Evolutionary conservation across 2,888 invertebrate genomes (phyloP), one percentile per base, ranked within the genome.

Genomic region (Drosophila anceps): DNA sequence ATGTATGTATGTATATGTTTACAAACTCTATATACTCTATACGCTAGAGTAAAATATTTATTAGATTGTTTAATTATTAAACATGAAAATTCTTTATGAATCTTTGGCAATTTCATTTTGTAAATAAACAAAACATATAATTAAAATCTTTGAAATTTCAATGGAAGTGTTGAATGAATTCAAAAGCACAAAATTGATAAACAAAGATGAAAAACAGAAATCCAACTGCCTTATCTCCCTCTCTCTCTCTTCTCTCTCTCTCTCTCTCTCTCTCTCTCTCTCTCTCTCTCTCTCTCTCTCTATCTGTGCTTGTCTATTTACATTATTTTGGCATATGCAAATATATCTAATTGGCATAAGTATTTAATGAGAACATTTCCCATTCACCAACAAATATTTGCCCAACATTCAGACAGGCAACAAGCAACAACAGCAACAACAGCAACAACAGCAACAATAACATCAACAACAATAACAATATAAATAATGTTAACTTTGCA

Each of bases 281-380:
- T 27, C 10, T 54, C 4, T 44, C 20, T 51, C 13, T 29, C 0
- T 46, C 9, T 35, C 35, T 59, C 10, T 48, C 24, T 55, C 24
- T 31, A 24, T 50, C 35, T 66, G 29, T 27, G 43, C 68, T 44
- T 76, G 50, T 27, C 27, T 51, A 37, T 67, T 39, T 55, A 67
- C 46, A 62, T 50, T 63, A 60, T 70, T 62, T 59, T 59, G 58
- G 51, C 59, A 60, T 41, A 35, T 59, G 57, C 60, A 79, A 72
- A 69, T 69, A 67, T 31, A 66, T 39, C 15, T 46, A 76, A 65
- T 53, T 76, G 83, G 73, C 69, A 70, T 70, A 46, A 46, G 27
- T 37, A 73, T 80, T 83, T 81, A 80, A 77, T 67, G 55, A 44
- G 70, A 35, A 54, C 70, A 73, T 67, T 83, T 81, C 51, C 33